Percentiles rank a stretch among this genome's conserved stretches.
These are phyloP conservation scores for Lamellibrachia satsuma DNA, from an alignment of 2,888 invertebrate genomes.

Conservation along the genomic window DNA sequence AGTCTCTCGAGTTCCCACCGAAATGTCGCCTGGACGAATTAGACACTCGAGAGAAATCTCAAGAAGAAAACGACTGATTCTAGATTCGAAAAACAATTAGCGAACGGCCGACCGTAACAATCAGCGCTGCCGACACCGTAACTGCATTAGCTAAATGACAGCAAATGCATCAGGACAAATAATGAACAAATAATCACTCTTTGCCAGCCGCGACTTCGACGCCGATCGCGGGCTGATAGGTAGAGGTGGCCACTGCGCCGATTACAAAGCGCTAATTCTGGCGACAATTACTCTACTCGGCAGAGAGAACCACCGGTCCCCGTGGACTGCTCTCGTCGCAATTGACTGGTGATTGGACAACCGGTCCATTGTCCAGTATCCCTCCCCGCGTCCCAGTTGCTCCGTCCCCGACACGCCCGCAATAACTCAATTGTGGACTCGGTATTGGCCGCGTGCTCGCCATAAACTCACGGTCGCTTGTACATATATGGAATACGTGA, in stretches of 20 bases:
- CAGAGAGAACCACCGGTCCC: background rate
- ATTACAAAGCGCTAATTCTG: conserved; percentile 17
- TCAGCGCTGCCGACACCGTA: background rate
- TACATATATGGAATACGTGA: background rate
- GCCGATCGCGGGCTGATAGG: background rate
- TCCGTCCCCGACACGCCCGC: background rate
- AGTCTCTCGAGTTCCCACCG: background rate
- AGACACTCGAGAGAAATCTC: background rate
- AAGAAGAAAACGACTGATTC: conserved; percentile 17
- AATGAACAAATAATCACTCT: conserved; percentile 17
- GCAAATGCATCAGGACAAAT: conserved; percentile 13
- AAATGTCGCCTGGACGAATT: background rate
- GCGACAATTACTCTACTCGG: background rate
- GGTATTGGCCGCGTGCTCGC: background rate
- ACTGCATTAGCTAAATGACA: conserved; percentile 17
- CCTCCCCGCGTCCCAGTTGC: background rate
- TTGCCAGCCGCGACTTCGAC: background rate
- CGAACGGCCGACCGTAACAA: conserved; percentile 5
- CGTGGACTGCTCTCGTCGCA: background rate
- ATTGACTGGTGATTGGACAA: conserved; percentile 10
- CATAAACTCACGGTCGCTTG: background rate
- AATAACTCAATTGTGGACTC: background rate
- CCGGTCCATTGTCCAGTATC: background rate
- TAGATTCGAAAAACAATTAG: conserved; percentile 13
- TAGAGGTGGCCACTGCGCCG: background rate